A percentile compares a stretch with the other conserved stretches of the same genome.
Conservation (phyloP, 2,113 vertebrate genomes). For the Brachyistius frenatus region DNA sequence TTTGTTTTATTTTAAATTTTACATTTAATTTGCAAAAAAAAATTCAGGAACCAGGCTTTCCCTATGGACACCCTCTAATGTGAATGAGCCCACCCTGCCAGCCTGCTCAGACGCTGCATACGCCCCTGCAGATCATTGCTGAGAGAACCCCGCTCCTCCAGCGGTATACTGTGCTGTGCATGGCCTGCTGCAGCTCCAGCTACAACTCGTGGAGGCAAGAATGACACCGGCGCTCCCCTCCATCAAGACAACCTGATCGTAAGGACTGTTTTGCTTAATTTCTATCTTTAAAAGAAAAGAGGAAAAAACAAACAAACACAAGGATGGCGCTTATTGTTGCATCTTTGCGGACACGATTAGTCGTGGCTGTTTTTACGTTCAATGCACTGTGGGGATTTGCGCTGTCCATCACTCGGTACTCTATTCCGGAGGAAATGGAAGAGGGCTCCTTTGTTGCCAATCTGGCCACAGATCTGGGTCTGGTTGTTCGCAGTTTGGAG, state of each 20-base stretch:
- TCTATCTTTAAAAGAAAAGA: background rate
- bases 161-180: conserved; percentile 43
- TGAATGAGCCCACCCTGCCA: background rate
- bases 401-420: conserved; percentile 83
- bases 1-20: too few relatives aligned
- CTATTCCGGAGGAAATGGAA: conserved; percentile 86
- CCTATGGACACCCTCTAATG: too few relatives aligned
- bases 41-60: too few relatives aligned
- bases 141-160: conserved; percentile 54
- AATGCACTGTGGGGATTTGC: conserved; percentile 74
- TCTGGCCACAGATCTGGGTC: conserved; percentile 83
- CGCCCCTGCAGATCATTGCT: conserved; percentile 68
- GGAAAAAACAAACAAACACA: background rate
- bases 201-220: conserved; percentile 65
- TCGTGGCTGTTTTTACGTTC: conserved; percentile 59
- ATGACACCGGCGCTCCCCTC: conserved; percentile 62
- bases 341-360: conserved; percentile 56
- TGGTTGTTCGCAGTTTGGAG: conserved; percentile 79
- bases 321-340: conserved; percentile 53
- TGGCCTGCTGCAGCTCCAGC: conserved; percentile 68
- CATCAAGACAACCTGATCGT: conserved; percentile 57
- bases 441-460: conserved; percentile 85
- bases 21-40: too few relatives aligned
- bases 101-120: conserved; percentile 28
- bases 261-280: conserved; percentile 38